Evolutionary conservation across 2,797 vertebrate species (phyloP).

Genomic region (Caiman crocodilus): DNA sequence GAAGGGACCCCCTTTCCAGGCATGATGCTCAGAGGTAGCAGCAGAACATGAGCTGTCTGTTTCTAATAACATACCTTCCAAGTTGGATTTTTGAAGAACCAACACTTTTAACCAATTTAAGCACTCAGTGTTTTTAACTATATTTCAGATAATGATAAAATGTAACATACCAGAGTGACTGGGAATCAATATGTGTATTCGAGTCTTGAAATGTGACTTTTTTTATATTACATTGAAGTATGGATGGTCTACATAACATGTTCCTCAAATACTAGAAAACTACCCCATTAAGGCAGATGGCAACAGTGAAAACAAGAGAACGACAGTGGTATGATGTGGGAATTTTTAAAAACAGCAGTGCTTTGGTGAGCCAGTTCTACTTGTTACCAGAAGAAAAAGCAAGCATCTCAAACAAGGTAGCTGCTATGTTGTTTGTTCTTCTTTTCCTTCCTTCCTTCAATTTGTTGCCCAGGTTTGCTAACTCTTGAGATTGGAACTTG

Average conservation of each 20-base stretch:
- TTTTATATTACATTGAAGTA: background rate
- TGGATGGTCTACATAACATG: slow-evolving; percentile 41
- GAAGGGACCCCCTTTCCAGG: slow-evolving; percentile 14
- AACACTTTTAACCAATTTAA: slow-evolving; percentile 18
- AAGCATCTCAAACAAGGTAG: slow-evolving; percentile 80
- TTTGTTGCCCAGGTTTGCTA: background rate
- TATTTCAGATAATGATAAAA: background rate
- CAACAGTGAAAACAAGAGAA: slow-evolving; percentile 76
- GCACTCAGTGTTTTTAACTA: background rate
- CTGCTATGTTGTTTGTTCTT: background rate
- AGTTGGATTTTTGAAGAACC: slow-evolving; percentile 11
- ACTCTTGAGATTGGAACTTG: background rate
- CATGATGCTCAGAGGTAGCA: slow-evolving; percentile 29
- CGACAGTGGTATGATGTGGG: slow-evolving; percentile 93
- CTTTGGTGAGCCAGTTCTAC: slow-evolving; percentile 92
- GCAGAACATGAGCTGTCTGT: slow-evolving; percentile 7
- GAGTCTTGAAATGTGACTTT: slow-evolving; percentile 12
- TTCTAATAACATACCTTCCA: slow-evolving; percentile 30
- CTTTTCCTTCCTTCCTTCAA: background rate
- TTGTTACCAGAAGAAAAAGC: slow-evolving; percentile 86
- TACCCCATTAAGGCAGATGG: slow-evolving; percentile 62
- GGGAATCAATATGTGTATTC: background rate
- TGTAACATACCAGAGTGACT: background rate
- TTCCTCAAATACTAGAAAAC: slow-evolving; percentile 79
- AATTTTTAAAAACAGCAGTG: slow-evolving; percentile 91